Evolutionary conservation across 2,113 vertebrate species (phyloP).

Genomic region (Gymnobelideus leadbeateri): DNA sequence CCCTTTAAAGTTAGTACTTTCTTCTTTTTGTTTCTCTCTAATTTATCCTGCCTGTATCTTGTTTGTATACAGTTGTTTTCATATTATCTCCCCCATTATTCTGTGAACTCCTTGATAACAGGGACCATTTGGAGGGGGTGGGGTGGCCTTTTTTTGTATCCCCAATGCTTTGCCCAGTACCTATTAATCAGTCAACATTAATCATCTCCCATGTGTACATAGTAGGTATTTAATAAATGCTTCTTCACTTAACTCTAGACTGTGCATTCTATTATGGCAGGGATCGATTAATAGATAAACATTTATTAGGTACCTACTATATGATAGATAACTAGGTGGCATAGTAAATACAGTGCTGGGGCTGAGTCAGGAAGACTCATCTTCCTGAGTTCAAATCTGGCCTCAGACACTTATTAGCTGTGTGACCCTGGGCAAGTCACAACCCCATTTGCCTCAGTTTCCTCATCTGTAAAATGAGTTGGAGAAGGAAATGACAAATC

Average conservation of each 20-base stretch:
- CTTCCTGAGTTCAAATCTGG: background rate
- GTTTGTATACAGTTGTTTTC: background rate
- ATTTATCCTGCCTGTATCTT: background rate
- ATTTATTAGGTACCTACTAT: background rate
- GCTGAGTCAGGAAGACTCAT: background rate
- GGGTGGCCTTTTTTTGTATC: background rate
- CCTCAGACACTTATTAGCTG: background rate
- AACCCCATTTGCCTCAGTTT: background rate
- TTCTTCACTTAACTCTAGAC: background rate
- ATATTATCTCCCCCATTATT: background rate
- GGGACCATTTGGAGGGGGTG: background rate
- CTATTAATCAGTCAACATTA: background rate
- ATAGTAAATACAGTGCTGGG: background rate
- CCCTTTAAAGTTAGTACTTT: background rate
- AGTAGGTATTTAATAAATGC: background rate
- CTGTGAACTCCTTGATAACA: background rate
- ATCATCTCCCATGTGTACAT: background rate
- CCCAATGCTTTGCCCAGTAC: background rate
- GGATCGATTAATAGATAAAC: background rate
- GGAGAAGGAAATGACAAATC: too few relatives aligned
- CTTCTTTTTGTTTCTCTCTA: background rate
- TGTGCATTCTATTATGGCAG: background rate
- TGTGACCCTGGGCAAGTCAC: too few relatives aligned
- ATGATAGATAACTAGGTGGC: background rate
- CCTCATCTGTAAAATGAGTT: background rate